Evolutionary conservation across 2,888 invertebrate genomes (phyloP).

Genomic region (Coelopa pilipes): DNA sequence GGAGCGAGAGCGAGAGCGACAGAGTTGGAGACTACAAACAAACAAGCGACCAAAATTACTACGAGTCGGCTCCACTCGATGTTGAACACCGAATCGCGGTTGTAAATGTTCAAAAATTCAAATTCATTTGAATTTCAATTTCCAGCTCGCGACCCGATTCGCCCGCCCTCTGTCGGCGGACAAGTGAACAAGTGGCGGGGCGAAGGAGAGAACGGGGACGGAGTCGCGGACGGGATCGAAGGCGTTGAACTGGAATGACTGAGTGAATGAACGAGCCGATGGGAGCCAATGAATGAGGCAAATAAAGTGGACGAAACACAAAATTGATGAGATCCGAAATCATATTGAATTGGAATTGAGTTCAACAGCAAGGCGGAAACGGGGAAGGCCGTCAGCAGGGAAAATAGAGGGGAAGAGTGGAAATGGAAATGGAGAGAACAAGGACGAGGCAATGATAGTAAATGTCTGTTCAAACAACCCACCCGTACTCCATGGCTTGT

Average conservation of each 20-base stretch:
- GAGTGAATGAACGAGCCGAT: constrained; percentile 5
- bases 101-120: constrained; percentile 27
- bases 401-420: too few relatives aligned
- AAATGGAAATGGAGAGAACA: too few relatives aligned
- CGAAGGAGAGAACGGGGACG: too few relatives aligned
- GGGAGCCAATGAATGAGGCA: neutral
- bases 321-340: too few relatives aligned
- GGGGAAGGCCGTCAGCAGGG: too few relatives aligned
- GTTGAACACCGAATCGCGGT: constrained; percentile 26
- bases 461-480: too few relatives aligned
- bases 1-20: too few relatives aligned
- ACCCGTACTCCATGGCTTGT: too few relatives aligned
- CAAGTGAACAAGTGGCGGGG: neutral
- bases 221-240: neutral
- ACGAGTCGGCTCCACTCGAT: constrained; percentile 2
- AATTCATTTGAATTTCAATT: constrained; percentile 27
- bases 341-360: neutral
- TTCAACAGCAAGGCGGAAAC: neutral
- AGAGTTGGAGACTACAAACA: too few relatives aligned
- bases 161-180: neutral
- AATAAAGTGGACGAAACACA: too few relatives aligned
- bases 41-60: too few relatives aligned
- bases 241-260: constrained; percentile 25
- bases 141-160: constrained; percentile 10
- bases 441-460: too few relatives aligned